Evolutionary conservation across 2,797 vertebrate genomes (phyloP), one percentile per base, ranked within the genome.

Genomic region (Melanotaenia parkinsoni): DNA sequence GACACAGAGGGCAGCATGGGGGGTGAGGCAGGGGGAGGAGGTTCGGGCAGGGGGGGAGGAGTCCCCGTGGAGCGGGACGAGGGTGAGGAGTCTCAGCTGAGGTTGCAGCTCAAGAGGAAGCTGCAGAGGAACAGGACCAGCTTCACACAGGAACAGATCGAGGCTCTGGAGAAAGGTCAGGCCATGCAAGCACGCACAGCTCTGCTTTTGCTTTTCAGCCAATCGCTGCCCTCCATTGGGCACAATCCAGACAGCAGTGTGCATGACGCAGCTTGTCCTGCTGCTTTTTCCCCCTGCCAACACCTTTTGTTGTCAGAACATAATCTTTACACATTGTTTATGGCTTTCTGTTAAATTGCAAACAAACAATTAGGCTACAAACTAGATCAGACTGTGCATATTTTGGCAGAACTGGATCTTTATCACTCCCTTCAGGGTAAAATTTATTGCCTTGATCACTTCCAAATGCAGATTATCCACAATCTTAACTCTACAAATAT

Each of bases 131-230:
- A 96, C 93, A 84, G 95, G 76, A 96, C 95, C 43, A 96, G 95
- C 85, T 96, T 96, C 89, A 96, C 94, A 22, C 95, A 95, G 90
- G 95, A 96, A 87, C 96, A 96, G 92, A 96, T 96, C 60, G 95
- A 96, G 82, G 95, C 96, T 47, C 89, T 96, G 89, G 96, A 96
- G 91, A 96, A 95, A 96, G 96, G 96, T 96, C 86, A 90, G 90
- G 74, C 78, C 81, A 73, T 24, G 60, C 70, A 38, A 56, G 77
- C 86, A 77, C 74, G 67, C 81, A 86, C 70, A 76, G 62, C 51
- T n/a, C 81, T 71, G 13, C 45, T 40, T 53, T 61, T 22, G 64
- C 71, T 79, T 63, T 69, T 26, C 72, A 68, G 76, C 82, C 88
- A 89, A 84, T 88, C 57, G 6, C 62, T 0, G 72, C 35, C 69